Percentiles rank a stretch among this genome's conserved stretches.
Conservation (phyloP, 2,888 invertebrate species). For the Mongoloraphidia duomilia region DNA sequence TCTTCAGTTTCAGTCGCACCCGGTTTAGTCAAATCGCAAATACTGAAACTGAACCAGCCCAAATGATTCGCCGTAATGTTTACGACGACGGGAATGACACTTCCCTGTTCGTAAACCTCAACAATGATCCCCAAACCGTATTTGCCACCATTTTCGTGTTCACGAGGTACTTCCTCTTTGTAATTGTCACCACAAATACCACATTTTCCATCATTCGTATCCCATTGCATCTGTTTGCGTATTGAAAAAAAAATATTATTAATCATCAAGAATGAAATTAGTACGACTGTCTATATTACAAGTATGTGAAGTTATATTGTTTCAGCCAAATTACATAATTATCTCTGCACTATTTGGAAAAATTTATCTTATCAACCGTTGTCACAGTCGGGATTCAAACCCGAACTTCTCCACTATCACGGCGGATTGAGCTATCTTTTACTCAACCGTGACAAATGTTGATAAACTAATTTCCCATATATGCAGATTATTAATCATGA, state of each 20-base stretch:
- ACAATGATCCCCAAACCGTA: conserved; percentile 36
- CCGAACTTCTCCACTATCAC: too few relatives aligned
- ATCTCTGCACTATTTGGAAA: too few relatives aligned
- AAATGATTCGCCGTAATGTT: conserved; percentile 25
- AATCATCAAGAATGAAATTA: too few relatives aligned
- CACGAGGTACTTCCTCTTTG: conserved; percentile 28
- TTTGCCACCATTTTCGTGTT: conserved; percentile 36
- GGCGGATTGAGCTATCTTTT: too few relatives aligned
- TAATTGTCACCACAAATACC: conserved; percentile 41
- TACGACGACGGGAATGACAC: conserved; percentile 20
- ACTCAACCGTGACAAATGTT: too few relatives aligned
- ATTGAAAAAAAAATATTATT: neutral
- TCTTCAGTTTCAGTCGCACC: conserved; percentile 29
- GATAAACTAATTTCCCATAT: too few relatives aligned
- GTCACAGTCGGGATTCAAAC: too few relatives aligned
- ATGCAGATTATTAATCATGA: too few relatives aligned
- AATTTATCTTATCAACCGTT: too few relatives aligned
- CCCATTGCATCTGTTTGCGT: conserved; percentile 28
- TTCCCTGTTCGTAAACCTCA: conserved; percentile 22
- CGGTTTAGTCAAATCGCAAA: conserved; percentile 25
- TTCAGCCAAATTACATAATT: too few relatives aligned
- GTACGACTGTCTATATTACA: too few relatives aligned
- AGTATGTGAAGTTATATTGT: too few relatives aligned
- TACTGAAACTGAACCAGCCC: conserved; percentile 26
- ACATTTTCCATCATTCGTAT: conserved; percentile 31